phyloP scores from a whole-genome alignment of 1,140 invertebrate species.

The Drosophila mojavensis region DNA sequence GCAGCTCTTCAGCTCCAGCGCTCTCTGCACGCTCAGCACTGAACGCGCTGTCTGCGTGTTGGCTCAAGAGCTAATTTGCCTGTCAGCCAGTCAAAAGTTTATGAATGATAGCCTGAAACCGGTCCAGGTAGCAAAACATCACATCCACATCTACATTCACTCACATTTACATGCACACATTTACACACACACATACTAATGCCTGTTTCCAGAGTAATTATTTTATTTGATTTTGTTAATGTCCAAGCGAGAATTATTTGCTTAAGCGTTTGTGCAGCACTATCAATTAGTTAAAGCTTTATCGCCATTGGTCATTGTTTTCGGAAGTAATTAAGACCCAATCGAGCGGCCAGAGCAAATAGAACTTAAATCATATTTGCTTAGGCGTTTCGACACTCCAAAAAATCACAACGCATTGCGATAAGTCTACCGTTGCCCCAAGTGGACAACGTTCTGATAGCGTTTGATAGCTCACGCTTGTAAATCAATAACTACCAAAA shows the following conservation, averaged over 20 bases:
- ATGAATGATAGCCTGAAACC: slow-evolving; percentile 78
- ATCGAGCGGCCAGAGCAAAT: slow-evolving; percentile 66
- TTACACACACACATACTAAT: background rate
- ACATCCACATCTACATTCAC: background rate
- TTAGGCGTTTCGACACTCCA: slow-evolving; percentile 80
- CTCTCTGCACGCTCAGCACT: slow-evolving; percentile 35
- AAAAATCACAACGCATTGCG: slow-evolving; percentile 73
- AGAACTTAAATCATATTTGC: slow-evolving; percentile 80
- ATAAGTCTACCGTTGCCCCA: slow-evolving; percentile 58
- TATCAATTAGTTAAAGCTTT: slow-evolving; percentile 75
- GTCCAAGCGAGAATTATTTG: slow-evolving; percentile 27
- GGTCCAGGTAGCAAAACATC: slow-evolving; percentile 34
- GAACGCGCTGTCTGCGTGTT: slow-evolving; percentile 63
- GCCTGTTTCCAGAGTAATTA: slow-evolving; percentile 20
- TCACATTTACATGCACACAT: background rate
- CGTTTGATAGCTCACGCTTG: slow-evolving; percentile 63
- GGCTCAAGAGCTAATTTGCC: slow-evolving; percentile 80
- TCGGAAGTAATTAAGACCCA: slow-evolving; percentile 82
- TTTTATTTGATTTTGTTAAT: slow-evolving; percentile 61
- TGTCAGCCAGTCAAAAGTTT: slow-evolving; percentile 74
- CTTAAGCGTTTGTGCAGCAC: slow-evolving; percentile 38
- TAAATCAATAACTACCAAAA: slow-evolving; percentile 82
- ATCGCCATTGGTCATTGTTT: slow-evolving; percentile 73
- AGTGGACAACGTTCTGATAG: slow-evolving; percentile 62
- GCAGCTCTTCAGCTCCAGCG: slow-evolving; percentile 51